Conservation (phyloP, 92 coral and sea anemone species). For the Zoanthus sansibaricus region DNA sequence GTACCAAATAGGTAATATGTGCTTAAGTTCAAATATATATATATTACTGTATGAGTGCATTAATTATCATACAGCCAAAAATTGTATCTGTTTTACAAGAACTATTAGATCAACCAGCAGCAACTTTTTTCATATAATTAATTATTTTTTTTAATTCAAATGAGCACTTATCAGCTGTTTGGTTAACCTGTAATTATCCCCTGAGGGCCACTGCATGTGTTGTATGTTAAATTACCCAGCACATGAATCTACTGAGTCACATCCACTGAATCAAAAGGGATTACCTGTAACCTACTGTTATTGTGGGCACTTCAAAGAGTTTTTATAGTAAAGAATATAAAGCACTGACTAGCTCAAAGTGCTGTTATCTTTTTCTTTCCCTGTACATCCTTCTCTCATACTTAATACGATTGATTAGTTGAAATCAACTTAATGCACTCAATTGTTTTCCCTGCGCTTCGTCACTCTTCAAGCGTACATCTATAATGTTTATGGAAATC, state of each 20-base stretch:
- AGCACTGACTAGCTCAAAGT: background rate
- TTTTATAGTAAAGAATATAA: too few species aligned
- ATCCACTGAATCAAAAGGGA: background rate
- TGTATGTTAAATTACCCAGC: background rate
- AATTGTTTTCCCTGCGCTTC: background rate
- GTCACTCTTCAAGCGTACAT: background rate
- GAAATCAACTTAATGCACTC: background rate
- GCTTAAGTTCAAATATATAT: background rate
- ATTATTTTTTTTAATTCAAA: background rate
- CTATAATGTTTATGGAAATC: constrained; percentile 14
- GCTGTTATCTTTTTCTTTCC: constrained; percentile 7
- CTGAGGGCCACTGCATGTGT: background rate
- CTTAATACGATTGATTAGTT: constrained; percentile 21
- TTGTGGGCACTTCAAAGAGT: background rate
- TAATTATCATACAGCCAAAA: background rate
- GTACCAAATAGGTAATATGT: background rate
- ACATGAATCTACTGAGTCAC: background rate
- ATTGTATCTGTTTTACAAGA: background rate
- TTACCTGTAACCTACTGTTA: background rate
- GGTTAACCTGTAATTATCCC: background rate
- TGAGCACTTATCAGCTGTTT: background rate
- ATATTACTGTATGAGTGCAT: background rate
- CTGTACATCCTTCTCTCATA: constrained; percentile 16
- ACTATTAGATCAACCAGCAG: background rate
- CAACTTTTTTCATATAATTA: background rate